Percentiles rank a stretch among this genome's conserved stretches.
These are phyloP conservation scores for Cricetomys ansorgei DNA, from an alignment of 2,113 vertebrate genomes.

Conservation along the genomic window DNA sequence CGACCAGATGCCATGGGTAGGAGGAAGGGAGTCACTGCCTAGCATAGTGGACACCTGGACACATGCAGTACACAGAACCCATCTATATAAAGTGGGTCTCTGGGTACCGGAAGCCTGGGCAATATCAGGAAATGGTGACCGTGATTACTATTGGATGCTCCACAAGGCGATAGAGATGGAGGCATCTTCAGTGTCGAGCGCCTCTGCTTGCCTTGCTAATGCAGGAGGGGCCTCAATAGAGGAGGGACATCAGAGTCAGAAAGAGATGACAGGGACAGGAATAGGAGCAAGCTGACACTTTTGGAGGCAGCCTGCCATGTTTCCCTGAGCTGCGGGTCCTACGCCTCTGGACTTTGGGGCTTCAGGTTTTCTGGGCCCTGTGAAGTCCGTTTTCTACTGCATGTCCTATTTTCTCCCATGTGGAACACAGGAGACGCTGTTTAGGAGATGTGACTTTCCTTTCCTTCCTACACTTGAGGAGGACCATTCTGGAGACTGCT, in stretches of 20 bases:
- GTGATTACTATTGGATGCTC: neutral
- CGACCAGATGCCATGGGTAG: neutral
- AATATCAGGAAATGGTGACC: neutral
- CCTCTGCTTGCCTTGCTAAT: neutral
- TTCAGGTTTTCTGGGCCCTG: neutral
- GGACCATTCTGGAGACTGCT: neutral
- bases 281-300: neutral
- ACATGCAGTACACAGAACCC: neutral
- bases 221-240: neutral
- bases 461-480: neutral
- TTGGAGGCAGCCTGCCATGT: neutral
- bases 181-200: neutral
- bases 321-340: neutral
- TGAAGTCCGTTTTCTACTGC: neutral
- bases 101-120: neutral
- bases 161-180: neutral
- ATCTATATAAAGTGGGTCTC: neutral
- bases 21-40: neutral
- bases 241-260: neutral
- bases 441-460: neutral
- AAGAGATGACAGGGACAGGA: neutral
- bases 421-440: neutral
- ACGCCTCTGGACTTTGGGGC: neutral
- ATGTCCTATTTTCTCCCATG: neutral
- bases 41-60: neutral